Conservation (phyloP, 2,888 invertebrate species). For the Pecten maximus region DNA sequence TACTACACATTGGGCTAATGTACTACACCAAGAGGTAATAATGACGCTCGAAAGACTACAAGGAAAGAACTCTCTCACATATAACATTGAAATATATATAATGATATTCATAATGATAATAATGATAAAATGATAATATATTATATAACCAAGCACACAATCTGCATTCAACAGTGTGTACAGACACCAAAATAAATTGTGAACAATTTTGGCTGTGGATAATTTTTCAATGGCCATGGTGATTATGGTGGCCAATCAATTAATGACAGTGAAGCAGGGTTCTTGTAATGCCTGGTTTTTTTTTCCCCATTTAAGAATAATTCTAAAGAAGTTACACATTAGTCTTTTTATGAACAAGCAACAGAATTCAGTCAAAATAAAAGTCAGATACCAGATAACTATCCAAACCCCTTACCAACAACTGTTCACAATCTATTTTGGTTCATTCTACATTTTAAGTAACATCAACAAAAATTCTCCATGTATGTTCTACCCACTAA, state of each 20-base stretch:
- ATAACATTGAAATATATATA: conserved; percentile 30
- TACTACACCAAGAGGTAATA: conserved; percentile 29
- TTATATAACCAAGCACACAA: conserved; percentile 18
- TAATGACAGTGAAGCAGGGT: no score
- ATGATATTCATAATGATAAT: background rate
- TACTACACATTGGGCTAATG: background rate
- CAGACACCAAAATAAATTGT: background rate
- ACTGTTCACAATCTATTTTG: conserved; percentile 4
- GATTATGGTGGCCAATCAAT: background rate
- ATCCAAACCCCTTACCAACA: background rate
- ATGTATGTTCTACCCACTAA: background rate
- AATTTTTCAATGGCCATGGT: background rate
- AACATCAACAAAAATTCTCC: background rate
- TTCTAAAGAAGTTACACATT: background rate
- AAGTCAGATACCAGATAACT: background rate
- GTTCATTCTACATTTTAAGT: background rate
- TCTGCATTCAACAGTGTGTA: conserved; percentile 32
- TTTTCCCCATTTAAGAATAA: no score
- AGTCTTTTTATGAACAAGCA: background rate
- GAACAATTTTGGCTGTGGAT: background rate
- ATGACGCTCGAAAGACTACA: conserved; percentile 31
- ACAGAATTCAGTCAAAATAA: no score
- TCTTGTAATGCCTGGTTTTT: no score
- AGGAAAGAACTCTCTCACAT: conserved; percentile 18
- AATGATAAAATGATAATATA: conserved; percentile 10